Conservation (phyloP, 2,113 vertebrate genomes). For the Clarias batrachus region DNA sequence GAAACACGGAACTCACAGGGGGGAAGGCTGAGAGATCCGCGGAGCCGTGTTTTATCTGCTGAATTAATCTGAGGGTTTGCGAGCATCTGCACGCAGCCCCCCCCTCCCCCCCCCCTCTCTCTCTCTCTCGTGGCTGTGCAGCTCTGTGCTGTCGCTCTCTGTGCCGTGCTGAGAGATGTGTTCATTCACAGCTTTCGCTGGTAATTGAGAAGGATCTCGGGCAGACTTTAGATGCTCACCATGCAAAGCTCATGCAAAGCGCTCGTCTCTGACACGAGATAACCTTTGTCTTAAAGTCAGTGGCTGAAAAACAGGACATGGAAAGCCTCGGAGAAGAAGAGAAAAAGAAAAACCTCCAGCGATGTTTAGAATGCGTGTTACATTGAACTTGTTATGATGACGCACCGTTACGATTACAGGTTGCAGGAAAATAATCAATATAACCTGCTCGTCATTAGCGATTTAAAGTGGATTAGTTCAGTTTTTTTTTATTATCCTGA, state of each 20-base stretch:
- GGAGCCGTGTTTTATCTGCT: conserved; percentile 64
- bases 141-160: neutral
- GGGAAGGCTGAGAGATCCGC: conserved; percentile 59
- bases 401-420: no score
- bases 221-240: neutral
- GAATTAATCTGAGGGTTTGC: conserved; percentile 61
- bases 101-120: conserved; percentile 23
- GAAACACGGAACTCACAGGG: conserved; percentile 57
- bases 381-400: neutral
- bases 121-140: neutral
- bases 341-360: neutral
- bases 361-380: neutral
- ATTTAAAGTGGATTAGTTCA: no score
- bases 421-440: neutral
- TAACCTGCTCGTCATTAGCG: no score
- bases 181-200: conserved; percentile 17
- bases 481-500: neutral
- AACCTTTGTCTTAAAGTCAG: neutral
- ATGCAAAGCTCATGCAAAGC: neutral
- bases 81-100: conserved; percentile 47
- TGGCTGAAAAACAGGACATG: neutral
- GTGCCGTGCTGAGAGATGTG: neutral
- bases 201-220: neutral
- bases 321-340: neutral
- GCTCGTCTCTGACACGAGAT: neutral